Evolutionary conservation across 2,888 invertebrate species (phyloP), one percentile per base, ranked within the genome.

Genomic region (Timema podura): DNA sequence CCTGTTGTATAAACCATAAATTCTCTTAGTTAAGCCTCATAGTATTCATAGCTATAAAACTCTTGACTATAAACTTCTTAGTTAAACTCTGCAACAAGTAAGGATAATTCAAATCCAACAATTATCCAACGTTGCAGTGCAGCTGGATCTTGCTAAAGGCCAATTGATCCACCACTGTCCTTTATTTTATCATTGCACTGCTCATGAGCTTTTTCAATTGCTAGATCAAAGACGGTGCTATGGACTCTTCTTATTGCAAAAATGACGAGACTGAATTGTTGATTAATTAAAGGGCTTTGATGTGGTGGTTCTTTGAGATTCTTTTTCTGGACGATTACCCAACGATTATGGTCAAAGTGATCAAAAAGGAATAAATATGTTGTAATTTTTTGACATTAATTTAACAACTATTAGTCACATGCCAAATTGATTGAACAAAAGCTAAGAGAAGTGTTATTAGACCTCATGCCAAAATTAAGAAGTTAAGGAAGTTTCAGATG

Each of bases 401-500:
- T 5, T n/a, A 54, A 54, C 6, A 3, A 11, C n/a, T 54, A 7
- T 5, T 54, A 54, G 11, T 54, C 16, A 2, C 7, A 8, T 54
- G 54, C 54, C 54, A 15, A 54, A 54, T 54, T 8, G 54, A 54
- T 54, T 16, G n/a, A 11, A 54, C 54, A 54, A 54, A 54, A 54
- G 54, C 54, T 54, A 54, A 54, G 6, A 54, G 54, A 54, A 54
- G 54, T 5, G 16, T 13, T 54, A 15, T 7, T 54, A 54, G 10
- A 54, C 6, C 54, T 54, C 2, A n/a, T 15, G 54, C 54, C 3
- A 6, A 54, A 54, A 54, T 6, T 15, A 16, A 54, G 16, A 54
- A 7, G 54, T 54, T 9, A 6, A 3, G 54, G 54, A 54, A 54
- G 54, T 15, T n/a, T 54, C 16, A 2, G 54, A 7, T 54, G n/a